Percentiles rank a stretch among this genome's conserved stretches.
Evolutionary conservation across 2,113 vertebrate species (phyloP).

Genomic region (Hyla sarda): DNA sequence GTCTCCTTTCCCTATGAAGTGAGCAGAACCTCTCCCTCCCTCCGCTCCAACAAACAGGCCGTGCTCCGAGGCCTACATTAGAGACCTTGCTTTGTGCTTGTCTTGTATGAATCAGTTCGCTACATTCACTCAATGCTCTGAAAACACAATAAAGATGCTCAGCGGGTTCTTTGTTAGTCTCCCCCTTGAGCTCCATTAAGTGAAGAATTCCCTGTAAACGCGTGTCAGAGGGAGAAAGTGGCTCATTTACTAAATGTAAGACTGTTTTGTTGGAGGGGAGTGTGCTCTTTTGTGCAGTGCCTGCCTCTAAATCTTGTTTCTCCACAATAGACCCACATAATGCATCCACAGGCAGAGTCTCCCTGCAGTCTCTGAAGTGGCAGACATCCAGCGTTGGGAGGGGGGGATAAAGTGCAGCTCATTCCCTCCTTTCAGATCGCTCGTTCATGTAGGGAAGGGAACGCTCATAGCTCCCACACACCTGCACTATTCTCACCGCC

Average conservation of each 20-base stretch:
- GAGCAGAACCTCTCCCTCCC: constrained; percentile 21
- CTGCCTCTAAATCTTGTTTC: constrained; percentile 74
- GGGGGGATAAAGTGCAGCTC: constrained; percentile 23
- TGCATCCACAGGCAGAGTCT: constrained; percentile 59
- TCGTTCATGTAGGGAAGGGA: constrained; percentile 44
- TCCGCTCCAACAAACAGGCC: constrained; percentile 26
- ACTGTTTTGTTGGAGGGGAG: constrained; percentile 63
- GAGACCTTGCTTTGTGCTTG: constrained; percentile 55
- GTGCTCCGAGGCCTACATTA: constrained; percentile 55
- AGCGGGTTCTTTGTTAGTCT: constrained; percentile 69
- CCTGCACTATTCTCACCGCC: constrained; percentile 44
- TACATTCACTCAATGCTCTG: constrained; percentile 63
- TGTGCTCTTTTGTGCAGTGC: constrained; percentile 70
- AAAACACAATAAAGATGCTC: constrained; percentile 63
- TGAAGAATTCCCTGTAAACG: constrained; percentile 76
- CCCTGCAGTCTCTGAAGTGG: constrained; percentile 61
- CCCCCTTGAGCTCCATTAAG: constrained; percentile 67
- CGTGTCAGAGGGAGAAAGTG: constrained; percentile 72
- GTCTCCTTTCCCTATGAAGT: not conserved
- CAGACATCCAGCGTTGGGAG: constrained; percentile 57
- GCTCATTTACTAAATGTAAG: constrained; percentile 74
- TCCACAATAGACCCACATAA: constrained; percentile 66
- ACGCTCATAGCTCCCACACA: constrained; percentile 33
- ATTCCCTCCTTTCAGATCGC: constrained; percentile 2
- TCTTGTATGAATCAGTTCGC: constrained; percentile 57